These are phyloP conservation scores for Triplophysa bombifrons DNA, from an alignment of 2,797 vertebrate species.

Conservation along the genomic window DNA sequence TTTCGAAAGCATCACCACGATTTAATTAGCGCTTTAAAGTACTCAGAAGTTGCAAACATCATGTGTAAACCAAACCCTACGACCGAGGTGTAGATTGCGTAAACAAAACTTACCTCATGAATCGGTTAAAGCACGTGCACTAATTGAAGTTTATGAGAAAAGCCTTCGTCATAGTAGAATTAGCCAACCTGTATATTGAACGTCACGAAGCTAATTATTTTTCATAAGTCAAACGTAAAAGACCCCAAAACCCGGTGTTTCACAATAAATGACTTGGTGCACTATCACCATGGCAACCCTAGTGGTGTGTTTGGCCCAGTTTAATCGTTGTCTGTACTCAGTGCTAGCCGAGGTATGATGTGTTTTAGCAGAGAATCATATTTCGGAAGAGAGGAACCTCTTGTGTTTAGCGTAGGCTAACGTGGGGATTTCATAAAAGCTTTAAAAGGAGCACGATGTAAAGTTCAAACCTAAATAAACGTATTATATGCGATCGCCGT, in stretches of 20 bases:
- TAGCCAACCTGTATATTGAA: neutral
- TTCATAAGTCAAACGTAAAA: constrained; percentile 31
- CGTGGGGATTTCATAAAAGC: neutral
- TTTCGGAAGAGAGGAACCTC: neutral
- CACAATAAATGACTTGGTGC: constrained; percentile 36
- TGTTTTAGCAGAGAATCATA: constrained; percentile 18
- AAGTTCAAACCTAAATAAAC: constrained; percentile 15
- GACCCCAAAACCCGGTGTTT: constrained; percentile 28
- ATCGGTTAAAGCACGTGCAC: neutral
- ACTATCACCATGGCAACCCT: constrained; percentile 50
- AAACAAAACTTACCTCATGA: neutral
- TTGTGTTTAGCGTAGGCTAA: neutral
- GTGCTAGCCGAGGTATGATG: neutral
- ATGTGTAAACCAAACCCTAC: no score
- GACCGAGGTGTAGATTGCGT: no score
- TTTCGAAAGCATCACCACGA: no score
- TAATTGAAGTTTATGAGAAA: neutral
- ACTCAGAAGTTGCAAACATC: no score
- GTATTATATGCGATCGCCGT: neutral
- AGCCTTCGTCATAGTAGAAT: neutral
- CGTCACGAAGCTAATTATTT: constrained; percentile 1
- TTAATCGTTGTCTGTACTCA: constrained; percentile 26
- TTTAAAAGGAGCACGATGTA: neutral
- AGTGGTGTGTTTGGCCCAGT: constrained; percentile 27
- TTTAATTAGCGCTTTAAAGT: no score